Percentiles rank a stretch among this genome's conserved stretches.
Evolutionary conservation across 1,140 invertebrate species (phyloP).

Genomic region (Streblospio benedicti): DNA sequence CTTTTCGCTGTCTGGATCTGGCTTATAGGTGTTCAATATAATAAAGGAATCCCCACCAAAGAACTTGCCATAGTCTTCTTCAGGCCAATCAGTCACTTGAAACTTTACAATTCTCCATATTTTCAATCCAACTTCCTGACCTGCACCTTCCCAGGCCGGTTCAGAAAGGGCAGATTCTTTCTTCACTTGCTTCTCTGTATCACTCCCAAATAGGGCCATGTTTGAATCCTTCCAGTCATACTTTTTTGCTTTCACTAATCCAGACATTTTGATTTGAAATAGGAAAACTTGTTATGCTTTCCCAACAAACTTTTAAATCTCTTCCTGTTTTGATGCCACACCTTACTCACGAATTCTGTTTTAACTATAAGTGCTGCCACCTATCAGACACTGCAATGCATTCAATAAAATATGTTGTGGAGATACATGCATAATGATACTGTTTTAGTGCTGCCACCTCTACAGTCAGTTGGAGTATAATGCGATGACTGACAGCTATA

Average conservation of each 20-base stretch:
- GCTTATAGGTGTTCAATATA: conserved; percentile 53
- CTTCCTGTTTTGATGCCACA: no score
- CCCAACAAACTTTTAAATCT: no score
- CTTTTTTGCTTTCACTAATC: conserved; percentile 35
- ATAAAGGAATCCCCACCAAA: conserved; percentile 84
- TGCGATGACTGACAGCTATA: no score
- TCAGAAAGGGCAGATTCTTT: conserved; percentile 38
- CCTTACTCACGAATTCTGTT: no score
- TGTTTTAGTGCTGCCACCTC: no score
- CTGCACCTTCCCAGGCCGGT: conserved; percentile 45
- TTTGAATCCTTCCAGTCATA: conserved; percentile 45
- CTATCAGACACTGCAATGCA: no score
- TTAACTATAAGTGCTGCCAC: no score
- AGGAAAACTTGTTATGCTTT: no score
- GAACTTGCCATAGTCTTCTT: conserved; percentile 73
- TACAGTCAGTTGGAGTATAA: no score
- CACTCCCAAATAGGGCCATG: conserved; percentile 38
- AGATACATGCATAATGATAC: no score
- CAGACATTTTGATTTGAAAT: no score
- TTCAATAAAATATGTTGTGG: no score
- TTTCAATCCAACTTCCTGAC: conserved; percentile 40
- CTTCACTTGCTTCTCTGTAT: conserved; percentile 36
- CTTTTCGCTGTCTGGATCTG: conserved; percentile 12
- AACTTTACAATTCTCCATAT: conserved; percentile 49
- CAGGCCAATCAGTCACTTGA: conserved; percentile 17